Evolutionary conservation across 2,113 vertebrate species (phyloP).

Genomic region (Rhineura floridana): DNA sequence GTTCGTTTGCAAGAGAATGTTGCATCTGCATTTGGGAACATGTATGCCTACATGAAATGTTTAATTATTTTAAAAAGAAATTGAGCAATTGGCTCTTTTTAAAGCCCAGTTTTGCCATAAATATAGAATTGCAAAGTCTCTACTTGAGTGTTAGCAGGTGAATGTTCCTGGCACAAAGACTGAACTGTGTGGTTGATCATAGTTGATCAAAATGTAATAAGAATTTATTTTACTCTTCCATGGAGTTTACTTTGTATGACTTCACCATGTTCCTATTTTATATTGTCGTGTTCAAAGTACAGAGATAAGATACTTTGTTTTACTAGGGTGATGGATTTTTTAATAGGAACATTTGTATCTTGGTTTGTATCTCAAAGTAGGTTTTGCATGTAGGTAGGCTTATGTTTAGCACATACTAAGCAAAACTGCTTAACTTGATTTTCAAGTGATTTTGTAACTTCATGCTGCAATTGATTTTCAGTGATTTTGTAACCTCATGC

Average conservation of each 20-base stretch:
- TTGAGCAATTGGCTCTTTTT: background rate
- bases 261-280: background rate
- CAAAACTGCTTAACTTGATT: background rate
- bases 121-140: no score
- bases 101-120: background rate
- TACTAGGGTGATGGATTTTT: background rate
- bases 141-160: background rate
- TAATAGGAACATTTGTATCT: background rate
- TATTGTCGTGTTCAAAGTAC: background rate
- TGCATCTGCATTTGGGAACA: background rate
- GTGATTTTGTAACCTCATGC: no score
- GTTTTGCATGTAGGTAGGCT: background rate
- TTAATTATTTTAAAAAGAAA: background rate
- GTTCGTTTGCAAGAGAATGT: background rate
- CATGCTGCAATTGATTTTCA: background rate
- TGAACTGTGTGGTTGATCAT: background rate
- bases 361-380: background rate
- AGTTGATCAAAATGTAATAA: no score
- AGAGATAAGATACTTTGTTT: background rate
- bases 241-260: background rate
- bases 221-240: background rate
- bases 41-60: background rate
- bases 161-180: background rate
- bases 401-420: background rate
- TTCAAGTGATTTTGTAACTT: background rate